A percentile compares a stretch with the other conserved stretches of the same genome.
Conservation (phyloP, 2,797 vertebrate species). For the Acomys russatus region DNA sequence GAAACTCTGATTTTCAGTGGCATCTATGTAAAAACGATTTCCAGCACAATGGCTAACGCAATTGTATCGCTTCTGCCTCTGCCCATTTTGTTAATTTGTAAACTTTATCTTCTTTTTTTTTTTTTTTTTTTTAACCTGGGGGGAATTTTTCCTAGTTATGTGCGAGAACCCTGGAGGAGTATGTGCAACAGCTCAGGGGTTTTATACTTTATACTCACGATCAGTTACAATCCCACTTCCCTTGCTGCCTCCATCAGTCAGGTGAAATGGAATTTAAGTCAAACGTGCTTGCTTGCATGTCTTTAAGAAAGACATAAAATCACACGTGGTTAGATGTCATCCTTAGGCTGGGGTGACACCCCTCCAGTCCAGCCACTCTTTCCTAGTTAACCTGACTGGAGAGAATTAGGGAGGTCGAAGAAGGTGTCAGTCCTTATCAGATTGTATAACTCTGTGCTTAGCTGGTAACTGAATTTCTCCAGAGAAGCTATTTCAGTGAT, state of each 20-base stretch:
- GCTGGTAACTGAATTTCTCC: background rate
- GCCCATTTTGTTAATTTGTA: background rate
- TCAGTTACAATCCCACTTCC: background rate
- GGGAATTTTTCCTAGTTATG: background rate
- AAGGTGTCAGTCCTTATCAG: background rate
- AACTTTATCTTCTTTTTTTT: background rate
- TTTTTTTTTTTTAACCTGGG: background rate
- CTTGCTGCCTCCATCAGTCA: background rate
- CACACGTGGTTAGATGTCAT: background rate
- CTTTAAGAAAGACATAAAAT: background rate
- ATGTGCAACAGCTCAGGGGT: background rate
- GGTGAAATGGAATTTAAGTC: background rate
- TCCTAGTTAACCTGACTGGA: background rate
- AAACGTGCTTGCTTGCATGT: background rate
- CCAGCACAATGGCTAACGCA: background rate
- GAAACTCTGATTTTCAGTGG: conserved; percentile 17
- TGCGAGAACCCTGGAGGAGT: background rate
- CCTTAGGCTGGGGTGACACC: background rate
- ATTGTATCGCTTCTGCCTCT: background rate
- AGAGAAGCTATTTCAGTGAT: conserved; percentile 1
- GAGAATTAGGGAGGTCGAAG: background rate
- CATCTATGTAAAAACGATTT: background rate
- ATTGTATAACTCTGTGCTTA: background rate
- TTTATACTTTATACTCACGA: background rate
- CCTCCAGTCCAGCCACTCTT: background rate